A percentile compares a stretch with the other conserved stretches of the same genome.
Conservation (phyloP, 2,888 invertebrate species). For the Unio delphinus region DNA sequence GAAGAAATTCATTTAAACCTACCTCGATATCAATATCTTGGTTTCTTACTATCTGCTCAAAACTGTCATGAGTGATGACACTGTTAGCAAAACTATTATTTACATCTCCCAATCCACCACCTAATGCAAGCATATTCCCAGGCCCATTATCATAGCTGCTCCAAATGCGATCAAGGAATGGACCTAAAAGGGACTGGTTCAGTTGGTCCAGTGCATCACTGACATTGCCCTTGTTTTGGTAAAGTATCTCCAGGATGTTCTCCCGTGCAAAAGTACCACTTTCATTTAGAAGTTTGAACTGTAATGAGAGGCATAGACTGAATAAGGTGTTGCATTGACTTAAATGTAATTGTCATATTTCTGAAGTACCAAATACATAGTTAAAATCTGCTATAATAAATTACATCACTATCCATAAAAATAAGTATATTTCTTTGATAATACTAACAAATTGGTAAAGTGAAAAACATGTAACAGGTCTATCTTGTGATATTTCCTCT, state of each 20-base stretch:
- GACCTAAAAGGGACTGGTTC: slow-evolving; percentile 35
- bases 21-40: slow-evolving; percentile 45
- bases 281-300: slow-evolving; percentile 48
- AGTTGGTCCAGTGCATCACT: slow-evolving; percentile 40
- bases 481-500: too few relatives aligned
- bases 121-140: too few relatives aligned
- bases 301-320: slow-evolving; percentile 5
- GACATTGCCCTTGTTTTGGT: slow-evolving; percentile 43
- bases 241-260: slow-evolving; percentile 51
- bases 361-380: too few relatives aligned
- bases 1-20: slow-evolving; percentile 7
- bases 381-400: too few relatives aligned
- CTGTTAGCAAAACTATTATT: slow-evolving; percentile 54
- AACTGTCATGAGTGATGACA: slow-evolving; percentile 44
- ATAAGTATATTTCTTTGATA: too few relatives aligned
- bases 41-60: slow-evolving; percentile 47
- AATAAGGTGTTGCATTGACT: background rate
- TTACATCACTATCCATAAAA: too few relatives aligned
- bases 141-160: background rate
- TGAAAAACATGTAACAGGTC: too few relatives aligned
- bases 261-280: slow-evolving; percentile 48
- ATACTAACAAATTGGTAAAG: too few relatives aligned
- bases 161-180: slow-evolving; percentile 47
- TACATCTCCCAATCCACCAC: slow-evolving; percentile 12
- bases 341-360: too few relatives aligned